phyloP scores from a whole-genome alignment of 2,888 invertebrate species.

The Thymelicus acteon region DNA sequence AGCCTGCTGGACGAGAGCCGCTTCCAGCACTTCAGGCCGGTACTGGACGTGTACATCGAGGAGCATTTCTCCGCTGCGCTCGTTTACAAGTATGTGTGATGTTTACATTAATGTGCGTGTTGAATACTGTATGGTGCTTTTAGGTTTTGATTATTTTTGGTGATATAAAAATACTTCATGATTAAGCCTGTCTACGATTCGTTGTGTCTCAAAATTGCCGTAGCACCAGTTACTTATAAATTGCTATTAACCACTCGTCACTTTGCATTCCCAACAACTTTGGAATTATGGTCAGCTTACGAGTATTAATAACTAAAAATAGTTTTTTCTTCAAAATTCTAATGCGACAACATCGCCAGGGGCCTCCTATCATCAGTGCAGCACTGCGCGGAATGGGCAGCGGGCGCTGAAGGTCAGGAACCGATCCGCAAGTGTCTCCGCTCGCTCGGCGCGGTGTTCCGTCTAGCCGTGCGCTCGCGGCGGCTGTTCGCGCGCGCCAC shows the following conservation, averaged over 20 bases:
- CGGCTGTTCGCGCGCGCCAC: conserved; percentile 93
- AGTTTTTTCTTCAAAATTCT: too few relatives aligned
- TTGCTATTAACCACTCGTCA: too few relatives aligned
- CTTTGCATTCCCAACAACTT: too few relatives aligned
- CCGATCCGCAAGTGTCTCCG: conserved; percentile 95
- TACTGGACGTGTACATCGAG: conserved; percentile 96
- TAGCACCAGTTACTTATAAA: too few relatives aligned
- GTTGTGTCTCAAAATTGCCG: too few relatives aligned
- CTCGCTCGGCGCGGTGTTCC: conserved; percentile 96
- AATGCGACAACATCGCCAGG: conserved; percentile 63
- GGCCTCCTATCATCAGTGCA: conserved; percentile 95
- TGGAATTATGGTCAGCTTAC: too few relatives aligned
- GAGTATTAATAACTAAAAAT: too few relatives aligned
- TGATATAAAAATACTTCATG: too few relatives aligned
- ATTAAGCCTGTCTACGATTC: too few relatives aligned
- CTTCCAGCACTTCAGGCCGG: conserved; percentile 97
- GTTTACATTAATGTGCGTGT: not conserved
- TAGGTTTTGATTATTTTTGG: too few relatives aligned
- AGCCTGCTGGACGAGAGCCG: conserved; percentile 94
- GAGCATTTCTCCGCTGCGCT: conserved; percentile 97
- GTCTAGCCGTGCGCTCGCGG: conserved; percentile 95
- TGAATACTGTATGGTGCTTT: too few relatives aligned
- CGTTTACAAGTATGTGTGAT: conserved; percentile 91
- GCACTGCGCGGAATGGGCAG: conserved; percentile 94
- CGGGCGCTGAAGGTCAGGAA: conserved; percentile 94